Conservation (phyloP, 2,113 vertebrate species). For the Charadrius vociferus region DNA sequence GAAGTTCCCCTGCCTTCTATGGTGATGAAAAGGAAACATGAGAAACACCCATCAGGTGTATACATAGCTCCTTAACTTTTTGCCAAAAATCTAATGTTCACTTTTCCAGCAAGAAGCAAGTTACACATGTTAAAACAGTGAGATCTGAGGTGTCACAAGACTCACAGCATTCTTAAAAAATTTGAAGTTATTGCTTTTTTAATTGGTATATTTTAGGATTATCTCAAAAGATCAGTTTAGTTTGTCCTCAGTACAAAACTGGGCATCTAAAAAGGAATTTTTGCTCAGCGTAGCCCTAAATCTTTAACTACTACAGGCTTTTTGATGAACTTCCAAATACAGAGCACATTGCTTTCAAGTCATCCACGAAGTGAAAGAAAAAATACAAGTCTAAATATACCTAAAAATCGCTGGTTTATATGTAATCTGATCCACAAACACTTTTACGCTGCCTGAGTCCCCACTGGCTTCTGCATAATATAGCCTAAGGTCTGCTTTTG, state of each 20-base stretch:
- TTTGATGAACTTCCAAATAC: neutral
- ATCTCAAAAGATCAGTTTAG: neutral
- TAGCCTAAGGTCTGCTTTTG: neutral
- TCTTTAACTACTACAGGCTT: neutral
- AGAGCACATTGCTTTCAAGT: accelerated
- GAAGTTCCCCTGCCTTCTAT: neutral
- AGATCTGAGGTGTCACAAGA: neutral
- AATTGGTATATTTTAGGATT: neutral
- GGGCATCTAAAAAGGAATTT: neutral
- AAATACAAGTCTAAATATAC: neutral
- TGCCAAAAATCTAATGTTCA: neutral
- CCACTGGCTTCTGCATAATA: neutral
- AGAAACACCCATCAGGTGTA: neutral
- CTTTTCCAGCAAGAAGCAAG: neutral
- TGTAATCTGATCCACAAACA: neutral
- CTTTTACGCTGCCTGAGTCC: neutral
- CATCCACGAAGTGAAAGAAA: neutral
- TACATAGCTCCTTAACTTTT: neutral
- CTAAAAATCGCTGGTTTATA: neutral
- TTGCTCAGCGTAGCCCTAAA: neutral
- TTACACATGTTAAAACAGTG: neutral
- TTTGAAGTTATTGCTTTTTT: neutral
- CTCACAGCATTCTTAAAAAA: neutral
- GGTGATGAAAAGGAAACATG: neutral
- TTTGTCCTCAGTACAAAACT: neutral